Evolutionary conservation across 2,113 vertebrate species (phyloP).

Genomic region (Nannospalax galili): DNA sequence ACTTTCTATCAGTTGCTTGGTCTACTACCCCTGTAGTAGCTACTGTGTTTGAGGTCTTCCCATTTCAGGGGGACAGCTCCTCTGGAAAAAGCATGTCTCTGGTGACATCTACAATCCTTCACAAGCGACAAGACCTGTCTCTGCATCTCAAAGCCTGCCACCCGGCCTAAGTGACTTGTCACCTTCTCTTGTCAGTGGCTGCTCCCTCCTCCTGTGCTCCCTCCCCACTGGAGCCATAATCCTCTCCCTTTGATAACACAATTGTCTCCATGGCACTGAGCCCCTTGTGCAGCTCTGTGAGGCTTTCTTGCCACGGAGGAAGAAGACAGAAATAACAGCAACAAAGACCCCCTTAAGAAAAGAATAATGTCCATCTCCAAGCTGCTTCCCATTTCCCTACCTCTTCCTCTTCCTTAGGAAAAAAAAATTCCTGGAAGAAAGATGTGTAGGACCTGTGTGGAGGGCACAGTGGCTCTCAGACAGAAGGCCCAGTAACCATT

Average conservation of each 20-base stretch:
- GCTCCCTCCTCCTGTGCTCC: neutral
- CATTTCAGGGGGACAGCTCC: neutral
- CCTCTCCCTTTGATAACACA: slow-evolving; percentile 61
- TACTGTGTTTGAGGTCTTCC: neutral
- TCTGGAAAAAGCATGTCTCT: slow-evolving; percentile 46
- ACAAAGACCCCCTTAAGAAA: slow-evolving; percentile 38
- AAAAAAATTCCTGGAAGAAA: neutral
- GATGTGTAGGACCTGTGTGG: neutral
- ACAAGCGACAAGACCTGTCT: slow-evolving; percentile 61
- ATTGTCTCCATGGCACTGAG: slow-evolving; percentile 45
- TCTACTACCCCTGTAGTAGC: neutral
- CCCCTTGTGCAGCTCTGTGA: neutral
- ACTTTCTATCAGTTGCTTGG: neutral
- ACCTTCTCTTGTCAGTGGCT: slow-evolving; percentile 52
- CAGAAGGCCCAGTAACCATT: neutral
- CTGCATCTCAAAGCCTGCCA: slow-evolving; percentile 53
- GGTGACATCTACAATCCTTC: slow-evolving; percentile 50
- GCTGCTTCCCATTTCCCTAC: neutral
- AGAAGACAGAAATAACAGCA: slow-evolving; percentile 33
- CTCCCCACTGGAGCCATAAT: slow-evolving; percentile 55
- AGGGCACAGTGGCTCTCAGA: neutral
- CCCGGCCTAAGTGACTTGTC: slow-evolving; percentile 73
- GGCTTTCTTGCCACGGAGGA: neutral
- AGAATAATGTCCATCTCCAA: neutral
- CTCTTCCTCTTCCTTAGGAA: neutral